Conservation (phyloP, 2,113 vertebrate genomes). For the Nothoprocta perdicaria region DNA sequence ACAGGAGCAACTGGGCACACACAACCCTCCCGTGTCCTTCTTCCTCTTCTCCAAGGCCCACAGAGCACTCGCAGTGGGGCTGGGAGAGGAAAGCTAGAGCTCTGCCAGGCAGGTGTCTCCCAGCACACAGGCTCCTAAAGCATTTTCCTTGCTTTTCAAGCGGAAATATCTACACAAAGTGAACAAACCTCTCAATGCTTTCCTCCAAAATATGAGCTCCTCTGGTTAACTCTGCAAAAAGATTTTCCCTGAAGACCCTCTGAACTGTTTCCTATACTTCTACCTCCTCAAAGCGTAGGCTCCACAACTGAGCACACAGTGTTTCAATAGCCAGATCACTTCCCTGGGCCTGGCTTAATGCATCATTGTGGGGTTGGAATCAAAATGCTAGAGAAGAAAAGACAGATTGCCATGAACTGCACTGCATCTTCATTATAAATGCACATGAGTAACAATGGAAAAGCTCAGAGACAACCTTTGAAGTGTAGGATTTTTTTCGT, state of each 20-base stretch:
- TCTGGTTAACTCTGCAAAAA: neutral
- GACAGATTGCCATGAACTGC: neutral
- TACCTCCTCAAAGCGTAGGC: neutral
- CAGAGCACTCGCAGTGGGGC: neutral
- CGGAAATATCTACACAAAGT: neutral
- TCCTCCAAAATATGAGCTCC: neutral
- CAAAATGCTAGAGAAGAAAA: neutral
- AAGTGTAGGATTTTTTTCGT: conserved; percentile 90
- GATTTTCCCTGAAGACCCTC: neutral
- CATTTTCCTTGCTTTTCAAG: neutral
- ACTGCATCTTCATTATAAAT: neutral
- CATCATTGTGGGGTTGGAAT: neutral
- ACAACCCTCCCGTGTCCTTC: neutral
- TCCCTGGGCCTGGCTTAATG: neutral
- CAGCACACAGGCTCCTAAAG: neutral
- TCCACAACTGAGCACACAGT: neutral
- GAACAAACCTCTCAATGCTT: neutral
- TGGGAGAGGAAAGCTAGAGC: neutral
- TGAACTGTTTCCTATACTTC: neutral
- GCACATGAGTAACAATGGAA: neutral
- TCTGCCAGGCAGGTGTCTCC: neutral
- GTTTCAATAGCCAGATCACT: neutral
- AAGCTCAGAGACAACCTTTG: conserved; percentile 82
- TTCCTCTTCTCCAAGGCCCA: too few relatives aligned
- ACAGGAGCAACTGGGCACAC: neutral